Evolutionary conservation across 2,888 invertebrate genomes (phyloP).

Genomic region (Rhynchonema sp.): DNA sequence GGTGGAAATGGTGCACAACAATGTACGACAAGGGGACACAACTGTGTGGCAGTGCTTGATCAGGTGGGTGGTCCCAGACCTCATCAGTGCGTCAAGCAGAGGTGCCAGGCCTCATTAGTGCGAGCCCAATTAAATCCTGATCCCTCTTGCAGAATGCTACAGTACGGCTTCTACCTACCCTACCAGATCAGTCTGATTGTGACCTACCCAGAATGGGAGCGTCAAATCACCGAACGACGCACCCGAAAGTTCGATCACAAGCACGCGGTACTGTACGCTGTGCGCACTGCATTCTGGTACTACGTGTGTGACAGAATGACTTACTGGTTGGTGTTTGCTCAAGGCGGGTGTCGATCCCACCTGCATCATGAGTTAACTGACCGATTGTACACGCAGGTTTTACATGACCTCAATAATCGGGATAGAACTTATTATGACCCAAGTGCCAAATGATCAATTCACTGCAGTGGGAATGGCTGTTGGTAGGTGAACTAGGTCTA

Average conservation of each 20-base stretch:
- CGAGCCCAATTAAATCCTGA: too few species aligned
- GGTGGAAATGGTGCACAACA: slow-evolving; percentile 11
- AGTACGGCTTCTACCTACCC: slow-evolving; percentile 32
- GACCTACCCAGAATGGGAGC: slow-evolving; percentile 22
- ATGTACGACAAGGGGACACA: slow-evolving; percentile 2
- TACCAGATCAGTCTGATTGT: slow-evolving; percentile 31
- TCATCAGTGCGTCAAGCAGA: too few species aligned
- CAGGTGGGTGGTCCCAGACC: slow-evolving; percentile 10
- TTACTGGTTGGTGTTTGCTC: too few species aligned
- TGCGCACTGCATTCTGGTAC: slow-evolving; percentile 29
- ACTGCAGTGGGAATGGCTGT: too few species aligned
- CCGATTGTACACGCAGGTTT: too few species aligned
- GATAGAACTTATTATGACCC: too few species aligned
- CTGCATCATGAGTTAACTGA: too few species aligned
- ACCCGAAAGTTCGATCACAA: slow-evolving; percentile 14
- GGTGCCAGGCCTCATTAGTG: too few species aligned
- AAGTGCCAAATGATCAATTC: too few species aligned
- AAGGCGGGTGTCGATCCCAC: too few species aligned
- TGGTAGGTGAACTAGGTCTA: too few species aligned
- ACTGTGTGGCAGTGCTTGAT: not conserved
- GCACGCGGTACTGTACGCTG: slow-evolving; percentile 11
- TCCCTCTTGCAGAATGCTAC: slow-evolving; percentile 28
- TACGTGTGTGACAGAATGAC: slow-evolving; percentile 22
- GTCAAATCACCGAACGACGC: slow-evolving; percentile 10
- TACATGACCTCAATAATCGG: too few species aligned